Evolutionary conservation across 2,113 vertebrate genomes (phyloP).

Genomic region (Sinocyclocheilus anshuiensis): DNA sequence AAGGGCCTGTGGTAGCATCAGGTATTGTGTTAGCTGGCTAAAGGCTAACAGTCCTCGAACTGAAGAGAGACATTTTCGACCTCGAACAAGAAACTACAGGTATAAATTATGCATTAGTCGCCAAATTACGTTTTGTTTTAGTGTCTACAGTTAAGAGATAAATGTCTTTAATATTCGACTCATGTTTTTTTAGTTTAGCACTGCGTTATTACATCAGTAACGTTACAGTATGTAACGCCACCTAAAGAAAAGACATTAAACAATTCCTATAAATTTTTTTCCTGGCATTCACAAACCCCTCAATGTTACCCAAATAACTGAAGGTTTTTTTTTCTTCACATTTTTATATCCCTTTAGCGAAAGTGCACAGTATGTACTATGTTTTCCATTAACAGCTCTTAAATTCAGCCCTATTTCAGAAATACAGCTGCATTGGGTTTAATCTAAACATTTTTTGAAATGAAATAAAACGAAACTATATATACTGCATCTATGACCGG

Average conservation of each 20-base stretch:
- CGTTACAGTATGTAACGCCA: background rate
- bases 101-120: background rate
- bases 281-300: background rate
- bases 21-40: constrained; percentile 40
- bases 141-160: background rate
- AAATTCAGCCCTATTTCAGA: background rate
- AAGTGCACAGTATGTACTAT: background rate
- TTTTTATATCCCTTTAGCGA: background rate
- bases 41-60: constrained; percentile 36
- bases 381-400: background rate
- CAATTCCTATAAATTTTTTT: background rate
- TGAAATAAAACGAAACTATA: background rate
- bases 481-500: background rate
- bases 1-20: constrained; percentile 10
- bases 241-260: background rate
- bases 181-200: too few relatives aligned
- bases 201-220: background rate
- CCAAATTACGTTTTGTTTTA: background rate
- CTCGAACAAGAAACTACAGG: background rate
- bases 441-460: background rate
- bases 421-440: background rate
- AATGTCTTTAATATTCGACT: background rate
- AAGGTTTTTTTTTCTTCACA: too few relatives aligned
- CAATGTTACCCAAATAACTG: background rate
- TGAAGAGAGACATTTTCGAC: constrained; percentile 20